Evolutionary conservation across 2,888 invertebrate species (phyloP), one percentile per base, ranked within the genome.

Genomic region (Peribatodes rhomboidaria): DNA sequence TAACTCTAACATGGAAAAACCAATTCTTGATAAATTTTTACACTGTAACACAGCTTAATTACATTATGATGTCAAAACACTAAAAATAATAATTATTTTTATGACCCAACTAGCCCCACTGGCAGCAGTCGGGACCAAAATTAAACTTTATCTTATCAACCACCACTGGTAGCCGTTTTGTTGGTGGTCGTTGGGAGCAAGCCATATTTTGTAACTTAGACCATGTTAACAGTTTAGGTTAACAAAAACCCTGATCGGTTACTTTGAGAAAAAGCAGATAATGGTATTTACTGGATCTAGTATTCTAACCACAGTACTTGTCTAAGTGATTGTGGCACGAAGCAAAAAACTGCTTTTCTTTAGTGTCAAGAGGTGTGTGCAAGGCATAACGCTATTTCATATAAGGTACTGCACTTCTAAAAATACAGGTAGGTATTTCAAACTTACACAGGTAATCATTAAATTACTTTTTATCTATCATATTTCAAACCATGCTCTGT

Each of bases 391-490:
- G 72, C 80, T 79, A 78, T 72, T 69, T 76, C 50, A 60, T 75
- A 78, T 76, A 72, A 77, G 66, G 74, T 77, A 79, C 77, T 74
- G 77, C 73, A 70, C 74, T 79, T 75, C 83, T 87, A 84, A 79
- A 79, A 70, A 65, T 73, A 71, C 63, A 63, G 54, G 65, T 71
- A 81, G 80, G 50, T 50, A 50, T 35, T 27, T 79, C 82, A 81
- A 82, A 84, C 83, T 87, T 85, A 86, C 72, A 84, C 74, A 81
- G 78, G 82, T 84, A 86, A 67, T 79, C 79, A 84, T 85, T 82
- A 82, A 82, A 81, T 86, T 86, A 81, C 79, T 65, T 84, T 85
- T 85, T 85, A 75, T 82, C 85, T 88, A 88, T 66, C 57, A 70
- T 82, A 82, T 76, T 80, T 83, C 81, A 83, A 56, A 50, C 47